These are phyloP conservation scores for Nibea albiflora DNA, from an alignment of 2,113 vertebrate species.

Conservation along the genomic window DNA sequence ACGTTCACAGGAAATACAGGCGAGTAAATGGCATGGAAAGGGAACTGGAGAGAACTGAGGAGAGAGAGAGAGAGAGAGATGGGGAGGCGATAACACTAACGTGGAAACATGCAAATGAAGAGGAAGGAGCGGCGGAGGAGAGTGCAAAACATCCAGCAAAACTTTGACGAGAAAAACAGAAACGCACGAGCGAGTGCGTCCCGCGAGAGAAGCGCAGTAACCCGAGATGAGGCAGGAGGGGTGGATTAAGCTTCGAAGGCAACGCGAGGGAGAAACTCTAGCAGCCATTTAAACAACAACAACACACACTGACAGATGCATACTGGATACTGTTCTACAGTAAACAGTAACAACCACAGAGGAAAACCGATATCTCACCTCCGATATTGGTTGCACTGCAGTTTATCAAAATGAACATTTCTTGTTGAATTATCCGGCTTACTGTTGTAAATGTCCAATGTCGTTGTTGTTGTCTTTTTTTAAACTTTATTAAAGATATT, in stretches of 20 bases:
- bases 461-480: background rate
- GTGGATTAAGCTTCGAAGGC: slow-evolving; percentile 35
- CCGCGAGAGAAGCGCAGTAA: slow-evolving; percentile 27
- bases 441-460: background rate
- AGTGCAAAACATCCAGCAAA: background rate
- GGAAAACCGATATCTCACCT: background rate
- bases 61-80: background rate
- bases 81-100: background rate
- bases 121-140: background rate
- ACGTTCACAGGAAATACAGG: background rate
- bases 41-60: background rate
- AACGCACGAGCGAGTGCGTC: background rate
- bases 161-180: slow-evolving; percentile 27
- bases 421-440: background rate
- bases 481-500: background rate
- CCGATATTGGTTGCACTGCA: background rate
- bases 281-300: slow-evolving; percentile 20
- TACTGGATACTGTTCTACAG: background rate
- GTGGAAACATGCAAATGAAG: slow-evolving; percentile 20
- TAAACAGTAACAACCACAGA: slow-evolving; percentile 3
- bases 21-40: background rate
- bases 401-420: background rate
- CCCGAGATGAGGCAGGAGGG: slow-evolving; percentile 29
- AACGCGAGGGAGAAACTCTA: slow-evolving; percentile 17
- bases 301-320: background rate